Evolutionary conservation across 1,140 invertebrate genomes (phyloP).

Genomic region (Drosophila pruinosa): DNA sequence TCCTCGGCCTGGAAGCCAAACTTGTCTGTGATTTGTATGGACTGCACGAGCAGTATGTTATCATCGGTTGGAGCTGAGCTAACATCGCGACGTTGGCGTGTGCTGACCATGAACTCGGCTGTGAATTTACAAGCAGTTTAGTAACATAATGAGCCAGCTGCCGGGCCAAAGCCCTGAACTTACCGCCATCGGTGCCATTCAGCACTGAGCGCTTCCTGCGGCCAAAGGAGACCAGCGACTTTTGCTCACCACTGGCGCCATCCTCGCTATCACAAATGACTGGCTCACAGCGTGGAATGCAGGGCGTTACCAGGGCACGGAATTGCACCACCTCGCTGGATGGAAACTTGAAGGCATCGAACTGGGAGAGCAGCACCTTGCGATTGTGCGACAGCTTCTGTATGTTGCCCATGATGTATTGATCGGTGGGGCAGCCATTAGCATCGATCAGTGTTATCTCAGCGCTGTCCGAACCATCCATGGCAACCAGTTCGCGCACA

Average conservation of each 20-base stretch:
- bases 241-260: constrained; percentile 89
- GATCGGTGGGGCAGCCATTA: constrained; percentile 95
- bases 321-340: constrained; percentile 97
- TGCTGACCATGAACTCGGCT: constrained; percentile 76
- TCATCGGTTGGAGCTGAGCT: constrained; percentile 85
- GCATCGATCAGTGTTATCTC: constrained; percentile 96
- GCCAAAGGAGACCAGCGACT: constrained; percentile 91
- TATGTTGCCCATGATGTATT: constrained; percentile 95
- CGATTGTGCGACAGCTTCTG: constrained; percentile 90
- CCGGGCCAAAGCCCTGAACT: constrained; percentile 16
- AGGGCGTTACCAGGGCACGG: constrained; percentile 95
- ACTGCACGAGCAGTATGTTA: constrained; percentile 93
- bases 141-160: constrained; percentile 33
- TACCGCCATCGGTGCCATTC: constrained; percentile 72
- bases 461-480: constrained; percentile 95
- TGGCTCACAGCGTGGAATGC: constrained; percentile 95
- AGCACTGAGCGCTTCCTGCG: constrained; percentile 83
- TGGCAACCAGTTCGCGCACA: constrained; percentile 95
- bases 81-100: constrained; percentile 69
- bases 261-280: constrained; percentile 93
- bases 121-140: constrained; percentile 56
- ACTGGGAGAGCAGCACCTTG: constrained; percentile 92
- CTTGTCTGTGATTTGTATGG: constrained; percentile 96
- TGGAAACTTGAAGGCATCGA: constrained; percentile 98
- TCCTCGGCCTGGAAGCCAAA: constrained; percentile 90